phyloP scores from a whole-genome alignment of 2,113 vertebrate species.

The Asarcornis scutulata region DNA sequence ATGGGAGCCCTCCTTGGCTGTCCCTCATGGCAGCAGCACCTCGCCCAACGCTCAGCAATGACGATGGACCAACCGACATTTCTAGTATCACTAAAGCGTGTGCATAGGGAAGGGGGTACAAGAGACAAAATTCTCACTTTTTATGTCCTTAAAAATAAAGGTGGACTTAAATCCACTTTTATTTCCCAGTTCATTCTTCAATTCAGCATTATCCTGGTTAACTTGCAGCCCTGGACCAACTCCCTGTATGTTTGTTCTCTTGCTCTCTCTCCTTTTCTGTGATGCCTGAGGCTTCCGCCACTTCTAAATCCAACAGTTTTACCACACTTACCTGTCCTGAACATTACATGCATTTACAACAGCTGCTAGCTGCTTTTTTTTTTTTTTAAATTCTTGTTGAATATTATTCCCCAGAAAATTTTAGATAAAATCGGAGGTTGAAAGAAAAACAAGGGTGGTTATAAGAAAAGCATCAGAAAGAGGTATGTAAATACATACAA shows the following conservation, averaged over 20 bases:
- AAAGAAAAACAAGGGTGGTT: background rate
- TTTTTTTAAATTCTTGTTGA: background rate
- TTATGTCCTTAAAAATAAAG: background rate
- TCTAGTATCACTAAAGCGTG: background rate
- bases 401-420: background rate
- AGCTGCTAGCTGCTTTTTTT: background rate
- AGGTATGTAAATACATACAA: background rate
- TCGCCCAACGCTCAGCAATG: background rate
- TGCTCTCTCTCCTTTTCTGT: background rate
- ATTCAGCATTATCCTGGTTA: background rate
- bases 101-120: background rate
- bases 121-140: background rate
- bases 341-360: background rate
- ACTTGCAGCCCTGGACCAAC: background rate
- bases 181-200: background rate
- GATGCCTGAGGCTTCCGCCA: background rate
- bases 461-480: background rate
- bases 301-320: background rate
- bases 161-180: background rate
- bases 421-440: background rate
- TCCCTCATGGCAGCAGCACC: background rate
- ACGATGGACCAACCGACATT: fast-evolving
- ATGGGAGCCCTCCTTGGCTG: background rate
- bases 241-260: background rate
- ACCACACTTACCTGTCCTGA: background rate